Evolutionary conservation across 2,888 invertebrate species (phyloP).

Genomic region (Trachelus stipa): DNA sequence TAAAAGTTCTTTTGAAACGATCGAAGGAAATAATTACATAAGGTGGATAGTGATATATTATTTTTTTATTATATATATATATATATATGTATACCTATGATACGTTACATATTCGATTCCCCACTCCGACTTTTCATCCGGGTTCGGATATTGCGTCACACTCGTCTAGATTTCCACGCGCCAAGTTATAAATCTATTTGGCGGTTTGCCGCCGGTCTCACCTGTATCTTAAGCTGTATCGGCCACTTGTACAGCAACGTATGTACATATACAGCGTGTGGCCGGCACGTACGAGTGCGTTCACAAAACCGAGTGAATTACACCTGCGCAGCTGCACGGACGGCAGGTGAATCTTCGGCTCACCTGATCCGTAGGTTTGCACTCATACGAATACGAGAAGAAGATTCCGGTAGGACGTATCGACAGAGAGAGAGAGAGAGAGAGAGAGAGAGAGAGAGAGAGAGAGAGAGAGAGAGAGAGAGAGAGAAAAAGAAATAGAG

Average conservation of each 20-base stretch:
- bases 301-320: conserved; percentile 59
- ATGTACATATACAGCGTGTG: conserved; percentile 17
- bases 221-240: conserved; percentile 15
- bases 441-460: too few species aligned
- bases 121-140: not conserved
- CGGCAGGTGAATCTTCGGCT: conserved; percentile 62
- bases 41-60: not conserved
- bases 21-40: not conserved
- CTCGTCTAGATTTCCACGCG: conserved; percentile 6
- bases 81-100: not conserved
- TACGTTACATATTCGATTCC: not conserved
- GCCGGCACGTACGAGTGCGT: conserved; percentile 43
- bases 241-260: conserved; percentile 3
- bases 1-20: not conserved
- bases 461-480: too few species aligned
- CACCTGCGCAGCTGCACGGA: conserved; percentile 63
- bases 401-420: not conserved
- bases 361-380: conserved; percentile 55
- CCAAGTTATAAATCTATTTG: conserved; percentile 11
- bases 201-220: conserved; percentile 9
- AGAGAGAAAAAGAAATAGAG: not conserved
- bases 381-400: not conserved
- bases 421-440: not conserved
- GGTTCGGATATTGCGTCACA: not conserved
- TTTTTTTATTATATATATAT: not conserved